Evolutionary conservation across 2,888 invertebrate species (phyloP).

Genomic region (Drosophila rellima): DNA sequence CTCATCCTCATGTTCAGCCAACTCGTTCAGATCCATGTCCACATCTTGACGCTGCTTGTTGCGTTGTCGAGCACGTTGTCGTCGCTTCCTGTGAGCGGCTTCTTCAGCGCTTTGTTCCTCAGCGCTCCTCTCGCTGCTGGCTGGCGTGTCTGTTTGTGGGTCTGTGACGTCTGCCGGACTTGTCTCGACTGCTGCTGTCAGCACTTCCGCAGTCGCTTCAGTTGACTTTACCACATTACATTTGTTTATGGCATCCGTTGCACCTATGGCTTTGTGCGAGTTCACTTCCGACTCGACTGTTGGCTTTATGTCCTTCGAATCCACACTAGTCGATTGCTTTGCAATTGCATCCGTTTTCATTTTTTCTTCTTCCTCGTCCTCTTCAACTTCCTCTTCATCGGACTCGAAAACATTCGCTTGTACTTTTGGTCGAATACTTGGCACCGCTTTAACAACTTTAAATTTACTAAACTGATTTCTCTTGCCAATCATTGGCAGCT

Average conservation of each 20-base stretch:
- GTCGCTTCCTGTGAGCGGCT: constrained; percentile 66
- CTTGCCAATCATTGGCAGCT: constrained; percentile 86
- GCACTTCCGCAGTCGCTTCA: constrained; percentile 28
- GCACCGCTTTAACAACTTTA: constrained; percentile 71
- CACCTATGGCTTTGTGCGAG: constrained; percentile 18
- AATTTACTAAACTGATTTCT: constrained; percentile 84
- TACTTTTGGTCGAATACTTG: constrained; percentile 36
- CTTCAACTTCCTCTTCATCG: constrained; percentile 72
- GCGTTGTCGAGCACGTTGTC: constrained; percentile 82
- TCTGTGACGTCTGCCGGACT: background rate
- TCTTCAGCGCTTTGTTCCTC: constrained; percentile 27
- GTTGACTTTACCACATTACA: constrained; percentile 20
- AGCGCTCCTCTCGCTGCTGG: constrained; percentile 1
- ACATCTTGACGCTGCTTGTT: constrained; percentile 82
- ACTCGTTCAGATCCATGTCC: constrained; percentile 84
- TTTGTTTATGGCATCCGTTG: constrained; percentile 35
- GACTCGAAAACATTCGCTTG: constrained; percentile 68
- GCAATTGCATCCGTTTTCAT: constrained; percentile 25
- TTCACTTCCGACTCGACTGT: constrained; percentile 29
- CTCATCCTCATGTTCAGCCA: constrained; percentile 86
- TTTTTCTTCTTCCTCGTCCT: constrained; percentile 42
- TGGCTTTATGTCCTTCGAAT: constrained; percentile 20
- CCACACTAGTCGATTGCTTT: constrained; percentile 21
- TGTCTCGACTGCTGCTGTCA: constrained; percentile 4
- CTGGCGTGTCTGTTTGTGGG: background rate